Evolutionary conservation across 2,113 vertebrate species (phyloP).

Genomic region (Guaruba guarouba): DNA sequence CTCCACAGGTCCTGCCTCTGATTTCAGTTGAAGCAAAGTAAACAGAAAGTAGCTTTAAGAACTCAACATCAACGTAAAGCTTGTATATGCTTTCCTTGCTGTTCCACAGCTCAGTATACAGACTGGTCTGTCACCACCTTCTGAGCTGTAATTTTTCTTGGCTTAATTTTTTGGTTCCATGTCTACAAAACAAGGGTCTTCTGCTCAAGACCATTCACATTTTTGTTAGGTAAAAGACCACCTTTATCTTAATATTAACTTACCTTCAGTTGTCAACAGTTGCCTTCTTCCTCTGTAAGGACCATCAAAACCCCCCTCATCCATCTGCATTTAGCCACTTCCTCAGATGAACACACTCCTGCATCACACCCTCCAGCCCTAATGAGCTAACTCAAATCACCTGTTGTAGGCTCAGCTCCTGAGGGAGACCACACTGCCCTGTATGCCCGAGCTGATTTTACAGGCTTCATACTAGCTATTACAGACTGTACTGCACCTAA

Average conservation of each 20-base stretch:
- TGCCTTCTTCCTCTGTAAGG: background rate
- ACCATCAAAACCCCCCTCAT: fast-evolving
- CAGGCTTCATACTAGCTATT: no score
- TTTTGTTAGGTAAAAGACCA: background rate
- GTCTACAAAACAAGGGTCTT: background rate
- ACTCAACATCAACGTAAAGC: background rate
- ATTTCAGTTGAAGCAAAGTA: background rate
- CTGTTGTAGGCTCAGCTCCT: background rate
- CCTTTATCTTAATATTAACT: background rate
- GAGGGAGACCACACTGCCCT: no score
- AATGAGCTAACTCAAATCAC: fast-evolving
- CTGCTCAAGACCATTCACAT: background rate
- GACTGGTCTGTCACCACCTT: background rate
- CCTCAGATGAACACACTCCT: background rate
- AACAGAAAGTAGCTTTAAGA: background rate
- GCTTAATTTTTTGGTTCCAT: background rate
- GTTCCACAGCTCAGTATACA: fast-evolving
- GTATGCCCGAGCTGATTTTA: fast-evolving
- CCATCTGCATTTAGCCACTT: background rate
- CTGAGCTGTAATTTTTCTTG: background rate
- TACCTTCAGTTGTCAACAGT: background rate
- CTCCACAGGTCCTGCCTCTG: background rate
- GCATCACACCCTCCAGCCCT: background rate
- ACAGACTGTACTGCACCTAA: background rate
- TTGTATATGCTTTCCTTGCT: fast-evolving